Evolutionary conservation across 2,113 vertebrate species (phyloP), one percentile per base, ranked within the genome.

Genomic region (Rhinolophus ferrumequinum): DNA sequence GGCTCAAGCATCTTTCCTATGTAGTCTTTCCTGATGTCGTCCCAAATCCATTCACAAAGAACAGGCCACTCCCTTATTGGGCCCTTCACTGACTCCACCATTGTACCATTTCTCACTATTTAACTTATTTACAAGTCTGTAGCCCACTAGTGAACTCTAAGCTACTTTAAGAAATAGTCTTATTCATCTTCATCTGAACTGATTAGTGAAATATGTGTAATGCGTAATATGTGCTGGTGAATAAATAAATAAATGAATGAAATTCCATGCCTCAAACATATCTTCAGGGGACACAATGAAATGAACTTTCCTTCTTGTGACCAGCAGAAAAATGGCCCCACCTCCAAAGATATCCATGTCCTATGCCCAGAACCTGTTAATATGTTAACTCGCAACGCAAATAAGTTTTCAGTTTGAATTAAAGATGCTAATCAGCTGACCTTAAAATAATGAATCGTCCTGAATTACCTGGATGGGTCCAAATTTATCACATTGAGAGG

Each of bases 11-110:
- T 72, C 41, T 60, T 70, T 47, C n/a, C 41, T 79, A 2, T 41
- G 21, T 54, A 67, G 11, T 0, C 38, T 92, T 86, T 69, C 12
- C 38, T 81, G n/a, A 75, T 6, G 3, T 86, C 18, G 10, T 79
- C 47, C 14, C 33, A 70, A 90, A 66, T 85, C 47, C 26, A 85
- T 60, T 90, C 76, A 58, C 21, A 93, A 21, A 88, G n/a, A 95
- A 82, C 24, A 9, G n/a, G 8, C 24, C 24, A 18, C 47, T 70
- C 64, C 33, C 8, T 70, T 0, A 0, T 5, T 50, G 64, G 15
- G 38, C 84, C 11, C 24, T 69, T n/a, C 44, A 58, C 1, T 30
- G 1, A 22, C 15, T 44, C 28, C 21, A 7, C 19, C 11, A 33
- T 2, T 66, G 13, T 7, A 41, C 19, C 50, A 66, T 60, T 79